phyloP scores from a whole-genome alignment of 2,888 invertebrate genomes.

The Resseliella maxima region DNA sequence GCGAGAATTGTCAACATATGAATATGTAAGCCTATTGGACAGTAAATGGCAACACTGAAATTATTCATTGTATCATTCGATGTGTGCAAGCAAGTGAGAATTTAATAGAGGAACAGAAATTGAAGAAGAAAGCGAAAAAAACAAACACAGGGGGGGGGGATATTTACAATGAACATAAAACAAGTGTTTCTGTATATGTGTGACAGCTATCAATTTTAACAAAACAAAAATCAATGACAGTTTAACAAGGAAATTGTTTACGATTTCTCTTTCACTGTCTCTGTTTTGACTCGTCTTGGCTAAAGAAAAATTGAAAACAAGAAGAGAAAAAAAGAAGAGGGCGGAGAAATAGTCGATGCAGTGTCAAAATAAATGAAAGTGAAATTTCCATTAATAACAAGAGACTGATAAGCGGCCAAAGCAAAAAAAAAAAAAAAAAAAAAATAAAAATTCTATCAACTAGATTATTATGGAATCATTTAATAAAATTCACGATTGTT shows the following conservation, averaged over 20 bases:
- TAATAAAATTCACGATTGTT: constrained; percentile 46
- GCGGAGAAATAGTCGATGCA: neutral
- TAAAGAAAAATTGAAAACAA: neutral
- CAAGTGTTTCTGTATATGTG: neutral
- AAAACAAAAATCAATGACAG: constrained; percentile 30
- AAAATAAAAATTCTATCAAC: neutral
- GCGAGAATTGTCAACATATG: neutral
- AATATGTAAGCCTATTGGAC: neutral
- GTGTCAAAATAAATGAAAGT: neutral
- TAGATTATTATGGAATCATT: constrained; percentile 13
- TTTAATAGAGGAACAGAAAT: too few relatives aligned
- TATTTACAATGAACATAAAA: too few relatives aligned
- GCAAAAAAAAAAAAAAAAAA: neutral
- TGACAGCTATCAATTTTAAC: constrained; percentile 9
- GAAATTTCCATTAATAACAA: neutral
- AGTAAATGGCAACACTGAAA: neutral
- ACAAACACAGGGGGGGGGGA: neutral
- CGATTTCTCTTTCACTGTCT: neutral
- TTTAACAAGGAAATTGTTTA: constrained; percentile 28
- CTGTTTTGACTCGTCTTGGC: too few relatives aligned
- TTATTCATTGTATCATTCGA: neutral
- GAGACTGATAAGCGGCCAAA: neutral
- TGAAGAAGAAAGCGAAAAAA: neutral
- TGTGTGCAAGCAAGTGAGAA: neutral
- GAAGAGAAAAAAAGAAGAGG: neutral